Base-by-base conservation (phyloP, 1,140 invertebrate genomes). In the Cyclina sinensis region DNA sequence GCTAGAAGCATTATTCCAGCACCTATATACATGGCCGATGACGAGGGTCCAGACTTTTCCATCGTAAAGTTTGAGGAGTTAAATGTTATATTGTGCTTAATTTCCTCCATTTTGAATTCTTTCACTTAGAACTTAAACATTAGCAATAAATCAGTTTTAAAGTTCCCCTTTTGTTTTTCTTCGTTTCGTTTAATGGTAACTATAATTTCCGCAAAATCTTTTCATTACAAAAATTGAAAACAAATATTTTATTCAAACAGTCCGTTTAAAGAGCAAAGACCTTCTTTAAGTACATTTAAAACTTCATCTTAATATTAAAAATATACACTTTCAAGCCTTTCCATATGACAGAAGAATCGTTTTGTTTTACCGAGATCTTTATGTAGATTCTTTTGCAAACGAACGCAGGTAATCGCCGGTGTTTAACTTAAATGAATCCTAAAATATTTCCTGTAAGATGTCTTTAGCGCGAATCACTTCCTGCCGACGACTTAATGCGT, bases 1-100 rank as follows among this genome's bases (percentile, higher is more conserved):
- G 92, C 90, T 21, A 94, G 57, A 9, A 93, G 76, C 94, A 94
- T 94, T 0, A 94, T 91, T 27, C 92, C 86, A 18, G 91, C 92
- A 1, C 93, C 94, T 35, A 92, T 92, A 81, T 93, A 91, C 30
- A 94, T 89, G 7, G 92, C 93, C 21, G 89, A 86, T 4, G 86
- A 37, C 0, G 94, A 94, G 1, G 93, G 94, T 11, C 90, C 90
- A 0, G 68, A 65, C 0, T 43, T 39, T 5, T n/a, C 65, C 32
- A 65, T 27, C 2, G 76, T 83, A 32, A 35, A 27, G 39, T 83
- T 83, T 2, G 81, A 46, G 0, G 65, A 27, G 51, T 83, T 83
- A 0, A 32, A 4, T 1, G 62, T 43, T 9, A 39, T 12, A 12
- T 81, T 65, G 21, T 24, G 54, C 35, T 59, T 4, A 0, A 7